These are phyloP conservation scores for Nasonia giraulti DNA, from an alignment of 1,140 invertebrate genomes.

Conservation along the genomic window DNA sequence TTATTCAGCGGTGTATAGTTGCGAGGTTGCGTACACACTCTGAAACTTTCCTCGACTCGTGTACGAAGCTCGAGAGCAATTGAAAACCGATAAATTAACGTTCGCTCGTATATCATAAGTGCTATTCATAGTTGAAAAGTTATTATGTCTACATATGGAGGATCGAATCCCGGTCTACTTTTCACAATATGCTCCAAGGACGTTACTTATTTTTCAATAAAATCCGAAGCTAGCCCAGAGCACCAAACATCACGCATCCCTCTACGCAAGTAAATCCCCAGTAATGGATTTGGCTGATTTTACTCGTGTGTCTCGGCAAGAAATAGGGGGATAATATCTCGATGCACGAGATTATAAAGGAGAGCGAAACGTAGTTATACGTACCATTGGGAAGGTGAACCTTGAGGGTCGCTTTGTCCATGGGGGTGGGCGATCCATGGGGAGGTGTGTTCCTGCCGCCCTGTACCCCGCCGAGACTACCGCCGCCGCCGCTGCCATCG, in stretches of 20 bases:
- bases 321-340: too few species aligned
- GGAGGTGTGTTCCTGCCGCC: slow-evolving; percentile 74
- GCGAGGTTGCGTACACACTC: not conserved
- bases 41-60: not conserved
- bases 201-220: too few species aligned
- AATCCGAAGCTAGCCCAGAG: too few species aligned
- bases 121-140: too few species aligned
- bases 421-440: slow-evolving; percentile 73
- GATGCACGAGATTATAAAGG: not conserved
- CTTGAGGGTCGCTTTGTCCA: slow-evolving; percentile 75
- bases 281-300: too few species aligned
- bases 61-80: not conserved
- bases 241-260: too few species aligned
- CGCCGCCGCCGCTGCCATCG: slow-evolving; percentile 64
- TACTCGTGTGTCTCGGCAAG: too few species aligned
- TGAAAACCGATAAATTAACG: not conserved
- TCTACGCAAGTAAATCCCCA: too few species aligned
- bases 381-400: slow-evolving; percentile 90
- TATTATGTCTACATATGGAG: too few species aligned
- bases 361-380: not conserved
- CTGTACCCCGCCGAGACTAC: slow-evolving; percentile 70
- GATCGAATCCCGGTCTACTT: too few species aligned
- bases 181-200: too few species aligned
- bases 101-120: not conserved
- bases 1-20: too few species aligned